Evolutionary conservation across 2,888 invertebrate genomes (phyloP).

Genomic region (Yponomeuta cagnagella): DNA sequence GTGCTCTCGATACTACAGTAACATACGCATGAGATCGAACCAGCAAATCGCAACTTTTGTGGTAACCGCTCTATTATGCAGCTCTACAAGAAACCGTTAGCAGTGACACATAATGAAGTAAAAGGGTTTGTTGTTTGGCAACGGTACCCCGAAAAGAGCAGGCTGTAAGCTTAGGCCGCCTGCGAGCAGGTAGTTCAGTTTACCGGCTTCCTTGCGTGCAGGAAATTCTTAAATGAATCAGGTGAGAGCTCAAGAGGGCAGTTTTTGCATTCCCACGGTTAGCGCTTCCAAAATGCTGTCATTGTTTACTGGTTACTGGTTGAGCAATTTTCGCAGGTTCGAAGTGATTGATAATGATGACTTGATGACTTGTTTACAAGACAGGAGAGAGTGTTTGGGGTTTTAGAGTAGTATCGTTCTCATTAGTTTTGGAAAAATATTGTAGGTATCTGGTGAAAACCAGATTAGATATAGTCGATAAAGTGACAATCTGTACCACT

Average conservation of each 20-base stretch:
- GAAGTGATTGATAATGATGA: neutral
- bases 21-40: no score
- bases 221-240: constrained; percentile 68
- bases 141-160: neutral
- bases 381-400: neutral
- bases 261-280: constrained; percentile 67
- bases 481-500: no score
- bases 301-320: constrained; percentile 20
- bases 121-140: no score
- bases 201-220: constrained; percentile 69
- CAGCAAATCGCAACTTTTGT: no score
- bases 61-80: no score
- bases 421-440: no score
- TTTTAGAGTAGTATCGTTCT: neutral
- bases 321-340: constrained; percentile 7
- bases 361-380: neutral
- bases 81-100: no score
- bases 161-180: constrained; percentile 4
- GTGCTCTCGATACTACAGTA: no score
- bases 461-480: no score
- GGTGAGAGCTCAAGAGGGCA: constrained; percentile 37
- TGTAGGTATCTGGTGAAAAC: no score
- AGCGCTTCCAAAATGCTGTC: neutral
- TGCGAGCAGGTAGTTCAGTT: constrained; percentile 49
- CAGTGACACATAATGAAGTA: no score